Base-by-base conservation (phyloP, 2,888 invertebrate genomes). In the Agrotis clavis region DNA sequence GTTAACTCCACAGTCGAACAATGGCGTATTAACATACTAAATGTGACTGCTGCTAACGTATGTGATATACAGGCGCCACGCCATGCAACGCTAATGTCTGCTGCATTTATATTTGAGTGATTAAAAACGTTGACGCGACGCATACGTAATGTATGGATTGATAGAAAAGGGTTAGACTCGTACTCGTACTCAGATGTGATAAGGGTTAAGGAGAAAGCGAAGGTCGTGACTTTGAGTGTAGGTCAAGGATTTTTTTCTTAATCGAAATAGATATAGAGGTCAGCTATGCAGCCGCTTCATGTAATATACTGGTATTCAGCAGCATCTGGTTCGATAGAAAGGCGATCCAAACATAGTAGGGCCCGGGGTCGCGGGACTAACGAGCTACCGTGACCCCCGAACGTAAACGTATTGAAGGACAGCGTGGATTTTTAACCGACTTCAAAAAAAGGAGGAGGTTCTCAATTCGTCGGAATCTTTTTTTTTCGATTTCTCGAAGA, bases 21-120 rank as follows among this genome's bases (percentile, higher is more conserved):
- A 89, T 89, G 71, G 87, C 60, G 67, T 76, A 87, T 89, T 89
- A 87, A 84, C 87, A 89, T 88, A 84, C 71, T 78, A 80, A 84
- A 82, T 71, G 79, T 71, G 63, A 69, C 60, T 63, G 68, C 60
- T 35, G 73, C 63, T 84, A 81, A 82, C 75, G 66, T 74, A 82
- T 79, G 81, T 82, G 77, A 77, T 70, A 79, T 71, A 62, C 71
- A 73, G 35, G 64, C 62, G 64, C 59, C 54, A 60, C 60, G 59
- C 62, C 56, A 69, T 71, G 75, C 72, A 77, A 57, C 53, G 30
- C 61, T 50, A 65, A 78, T 75, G 80, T 78, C 73, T 64, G 13
- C 19, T 76, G 81, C 64, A 69, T 80, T 71, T 72, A 71, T 72
- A 81, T 72, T 50, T 54, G 63, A 59, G 66, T 69, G 47, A 80